A percentile compares a stretch with the other conserved stretches of the same genome.
These are phyloP conservation scores for Caracal caracal DNA, from an alignment of 2,113 vertebrate genomes.

Conservation along the genomic window DNA sequence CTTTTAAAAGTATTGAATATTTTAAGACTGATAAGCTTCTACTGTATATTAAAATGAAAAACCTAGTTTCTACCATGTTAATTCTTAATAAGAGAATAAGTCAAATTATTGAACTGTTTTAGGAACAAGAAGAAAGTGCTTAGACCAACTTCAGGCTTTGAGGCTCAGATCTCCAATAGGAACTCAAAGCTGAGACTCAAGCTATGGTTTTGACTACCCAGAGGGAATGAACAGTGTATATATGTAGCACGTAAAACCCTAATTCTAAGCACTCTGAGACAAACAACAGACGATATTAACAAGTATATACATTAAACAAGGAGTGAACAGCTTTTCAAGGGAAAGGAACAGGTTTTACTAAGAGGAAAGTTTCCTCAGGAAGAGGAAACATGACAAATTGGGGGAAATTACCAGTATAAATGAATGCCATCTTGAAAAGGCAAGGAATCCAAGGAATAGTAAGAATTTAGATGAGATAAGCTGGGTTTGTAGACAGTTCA, in stretches of 20 bases:
- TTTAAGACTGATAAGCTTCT: background rate
- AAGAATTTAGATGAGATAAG: background rate
- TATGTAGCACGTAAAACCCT: background rate
- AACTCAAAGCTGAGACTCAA: conserved; percentile 31
- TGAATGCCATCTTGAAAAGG: background rate
- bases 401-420: background rate
- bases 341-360: background rate
- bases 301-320: background rate
- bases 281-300: background rate
- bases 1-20: background rate
- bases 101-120: background rate
- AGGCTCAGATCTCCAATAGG: background rate
- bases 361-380: background rate
- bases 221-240: background rate
- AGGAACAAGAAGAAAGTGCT: background rate
- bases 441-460: background rate
- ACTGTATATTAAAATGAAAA: conserved; percentile 8
- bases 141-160: background rate
- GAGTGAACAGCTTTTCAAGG: background rate
- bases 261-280: background rate
- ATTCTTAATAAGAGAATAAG: background rate
- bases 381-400: background rate
- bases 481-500: background rate
- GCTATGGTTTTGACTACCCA: background rate
- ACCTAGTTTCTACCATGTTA: background rate